Evolutionary conservation across 2,113 vertebrate genomes (phyloP).

Genomic region (Tapirus terrestris): DNA sequence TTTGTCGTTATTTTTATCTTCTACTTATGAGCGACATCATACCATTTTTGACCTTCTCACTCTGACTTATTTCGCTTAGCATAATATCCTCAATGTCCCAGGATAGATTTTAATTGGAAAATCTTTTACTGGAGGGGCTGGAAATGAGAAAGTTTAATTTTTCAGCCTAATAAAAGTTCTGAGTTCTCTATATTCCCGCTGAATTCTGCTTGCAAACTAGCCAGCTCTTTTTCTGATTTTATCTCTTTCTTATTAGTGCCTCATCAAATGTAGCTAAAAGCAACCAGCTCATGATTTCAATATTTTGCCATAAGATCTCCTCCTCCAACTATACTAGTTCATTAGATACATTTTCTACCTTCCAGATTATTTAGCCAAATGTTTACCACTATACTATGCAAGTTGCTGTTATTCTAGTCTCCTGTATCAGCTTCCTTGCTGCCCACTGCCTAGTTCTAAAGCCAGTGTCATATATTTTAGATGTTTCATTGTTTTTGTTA

Average conservation of each 20-base stretch:
- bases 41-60: no score
- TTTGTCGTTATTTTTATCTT: no score
- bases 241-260: neutral
- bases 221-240: conserved; percentile 12
- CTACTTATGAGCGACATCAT: no score
- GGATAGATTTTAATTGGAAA: conserved; percentile 29
- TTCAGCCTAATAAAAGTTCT: neutral
- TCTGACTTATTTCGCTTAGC: no score
- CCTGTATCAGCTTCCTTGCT: conserved; percentile 34
- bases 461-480: neutral
- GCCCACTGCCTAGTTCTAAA: neutral
- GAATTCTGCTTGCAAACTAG: conserved; percentile 15
- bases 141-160: conserved; percentile 26
- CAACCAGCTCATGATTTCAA: neutral
- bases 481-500: conserved; percentile 18
- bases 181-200: neutral
- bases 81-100: neutral
- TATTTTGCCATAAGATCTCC: conserved; percentile 17
- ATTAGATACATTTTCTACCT: conserved; percentile 27
- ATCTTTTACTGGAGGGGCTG: conserved; percentile 34
- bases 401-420: neutral
- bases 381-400: neutral
- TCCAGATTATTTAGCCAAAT: conserved; percentile 12
- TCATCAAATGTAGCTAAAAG: conserved; percentile 31
- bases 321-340: neutral